A percentile compares a stretch with the other conserved stretches of the same genome.
Conservation (phyloP, 2,797 vertebrate species). For the Octomys mimax region DNA sequence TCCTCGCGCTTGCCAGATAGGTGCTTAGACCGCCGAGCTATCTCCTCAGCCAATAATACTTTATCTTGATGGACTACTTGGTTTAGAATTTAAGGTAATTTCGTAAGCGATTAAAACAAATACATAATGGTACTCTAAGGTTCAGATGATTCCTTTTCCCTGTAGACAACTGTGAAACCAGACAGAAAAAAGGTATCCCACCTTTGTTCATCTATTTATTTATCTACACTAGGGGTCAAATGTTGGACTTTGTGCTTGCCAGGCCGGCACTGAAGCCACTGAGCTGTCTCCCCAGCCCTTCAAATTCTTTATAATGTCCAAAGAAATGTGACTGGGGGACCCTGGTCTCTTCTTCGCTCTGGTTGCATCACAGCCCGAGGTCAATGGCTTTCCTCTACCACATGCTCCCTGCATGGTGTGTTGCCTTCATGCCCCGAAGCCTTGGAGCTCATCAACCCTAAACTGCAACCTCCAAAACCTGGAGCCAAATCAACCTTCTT, state of each 20-base stretch:
- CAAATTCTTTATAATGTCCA: constrained; percentile 62
- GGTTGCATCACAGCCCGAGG: background rate
- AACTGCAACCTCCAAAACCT: background rate
- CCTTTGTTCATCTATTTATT: background rate
- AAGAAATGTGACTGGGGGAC: constrained; percentile 8
- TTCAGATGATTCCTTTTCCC: background rate
- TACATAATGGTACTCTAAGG: constrained; percentile 43
- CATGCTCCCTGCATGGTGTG: too few relatives aligned
- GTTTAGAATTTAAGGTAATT: constrained; percentile 57
- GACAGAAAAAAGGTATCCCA: constrained; percentile 43
- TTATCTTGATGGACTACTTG: background rate
- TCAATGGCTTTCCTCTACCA: background rate
- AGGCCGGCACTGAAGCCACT: too few relatives aligned
- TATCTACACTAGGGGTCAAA: too few relatives aligned
- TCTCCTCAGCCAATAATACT: background rate
- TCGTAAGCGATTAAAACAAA: constrained; percentile 44
- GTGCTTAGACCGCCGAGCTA: too few relatives aligned
- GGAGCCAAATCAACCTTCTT: background rate
- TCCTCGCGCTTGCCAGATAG: too few relatives aligned
- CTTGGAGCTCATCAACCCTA: background rate
- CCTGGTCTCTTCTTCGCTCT: background rate
- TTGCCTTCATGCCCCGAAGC: background rate
- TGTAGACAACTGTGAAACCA: constrained; percentile 24
- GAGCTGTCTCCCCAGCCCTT: too few relatives aligned
- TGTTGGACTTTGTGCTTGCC: too few relatives aligned